These are phyloP conservation scores for Melitaea athalia DNA, from an alignment of 2,888 invertebrate genomes.

Conservation along the genomic window DNA sequence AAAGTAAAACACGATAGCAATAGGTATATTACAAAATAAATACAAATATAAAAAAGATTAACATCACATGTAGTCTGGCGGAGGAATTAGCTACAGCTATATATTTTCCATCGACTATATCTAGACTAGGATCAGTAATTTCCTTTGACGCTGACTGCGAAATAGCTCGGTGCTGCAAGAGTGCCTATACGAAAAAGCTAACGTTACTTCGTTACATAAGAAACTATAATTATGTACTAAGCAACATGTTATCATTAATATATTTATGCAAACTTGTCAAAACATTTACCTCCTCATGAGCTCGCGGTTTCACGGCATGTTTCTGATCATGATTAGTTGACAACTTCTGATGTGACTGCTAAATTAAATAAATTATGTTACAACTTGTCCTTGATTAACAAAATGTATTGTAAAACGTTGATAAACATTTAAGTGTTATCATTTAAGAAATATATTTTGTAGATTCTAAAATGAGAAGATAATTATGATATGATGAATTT, in stretches of 20 bases:
- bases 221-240: no score
- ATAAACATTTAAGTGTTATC: no score
- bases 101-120: neutral
- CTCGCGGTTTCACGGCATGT: conserved; percentile 30
- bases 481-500: no score
- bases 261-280: neutral
- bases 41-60: neutral
- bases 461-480: no score
- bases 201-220: neutral
- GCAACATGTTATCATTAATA: no score
- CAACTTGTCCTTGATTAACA: neutral
- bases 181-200: neutral
- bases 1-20: neutral
- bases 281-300: conserved; percentile 27
- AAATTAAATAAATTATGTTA: conserved; percentile 7
- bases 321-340: conserved; percentile 3
- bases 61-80: neutral
- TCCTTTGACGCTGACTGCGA: neutral
- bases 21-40: conserved; percentile 1
- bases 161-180: neutral
- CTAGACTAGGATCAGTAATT: neutral
- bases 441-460: no score
- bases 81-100: neutral
- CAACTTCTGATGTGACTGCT: conserved; percentile 12
- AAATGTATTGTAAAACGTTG: no score